These are phyloP conservation scores for Stramonita haemastoma DNA, from an alignment of 2,888 invertebrate genomes.

Conservation along the genomic window DNA sequence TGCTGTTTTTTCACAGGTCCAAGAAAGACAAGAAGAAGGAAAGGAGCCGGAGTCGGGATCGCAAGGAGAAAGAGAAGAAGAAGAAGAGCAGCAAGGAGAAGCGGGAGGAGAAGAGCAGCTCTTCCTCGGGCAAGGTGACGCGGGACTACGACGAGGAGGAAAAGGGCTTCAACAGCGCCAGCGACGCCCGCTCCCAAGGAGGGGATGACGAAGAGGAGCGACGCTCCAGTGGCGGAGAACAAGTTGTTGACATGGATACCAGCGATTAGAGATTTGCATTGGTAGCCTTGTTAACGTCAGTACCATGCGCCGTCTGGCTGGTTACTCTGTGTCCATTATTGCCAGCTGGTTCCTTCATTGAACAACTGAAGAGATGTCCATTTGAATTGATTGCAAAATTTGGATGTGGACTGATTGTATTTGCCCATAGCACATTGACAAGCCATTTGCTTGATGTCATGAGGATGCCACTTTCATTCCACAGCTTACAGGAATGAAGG, in stretches of 20 bases:
- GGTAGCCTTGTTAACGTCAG: too few species aligned
- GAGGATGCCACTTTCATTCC: too few species aligned
- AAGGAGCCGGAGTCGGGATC: slow-evolving; percentile 55
- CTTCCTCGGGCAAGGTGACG: slow-evolving; percentile 49
- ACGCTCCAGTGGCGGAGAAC: slow-evolving; percentile 51
- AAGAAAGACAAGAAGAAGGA: slow-evolving; percentile 56
- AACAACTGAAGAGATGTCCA: too few species aligned
- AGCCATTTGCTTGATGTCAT: too few species aligned
- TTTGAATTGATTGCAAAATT: too few species aligned
- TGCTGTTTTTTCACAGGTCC: slow-evolving; percentile 44
- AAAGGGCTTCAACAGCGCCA: slow-evolving; percentile 56
- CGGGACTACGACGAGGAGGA: slow-evolving; percentile 71
- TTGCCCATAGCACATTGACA: too few species aligned
- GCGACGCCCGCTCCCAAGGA: slow-evolving; percentile 38
- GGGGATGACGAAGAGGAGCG: slow-evolving; percentile 37
- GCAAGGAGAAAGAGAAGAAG: slow-evolving; percentile 55
- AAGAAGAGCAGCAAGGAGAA: slow-evolving; percentile 52
- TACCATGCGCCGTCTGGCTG: too few species aligned
- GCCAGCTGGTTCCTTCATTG: too few species aligned
- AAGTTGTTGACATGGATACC: slow-evolving; percentile 71
- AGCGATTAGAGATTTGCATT: slow-evolving; percentile 57
- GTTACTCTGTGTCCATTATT: too few species aligned
- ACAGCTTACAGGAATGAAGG: too few species aligned
- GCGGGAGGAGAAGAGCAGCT: slow-evolving; percentile 45
- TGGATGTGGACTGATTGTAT: too few species aligned